Conservation (phyloP, 2,797 vertebrate genomes). For the Nasua narica region DNA sequence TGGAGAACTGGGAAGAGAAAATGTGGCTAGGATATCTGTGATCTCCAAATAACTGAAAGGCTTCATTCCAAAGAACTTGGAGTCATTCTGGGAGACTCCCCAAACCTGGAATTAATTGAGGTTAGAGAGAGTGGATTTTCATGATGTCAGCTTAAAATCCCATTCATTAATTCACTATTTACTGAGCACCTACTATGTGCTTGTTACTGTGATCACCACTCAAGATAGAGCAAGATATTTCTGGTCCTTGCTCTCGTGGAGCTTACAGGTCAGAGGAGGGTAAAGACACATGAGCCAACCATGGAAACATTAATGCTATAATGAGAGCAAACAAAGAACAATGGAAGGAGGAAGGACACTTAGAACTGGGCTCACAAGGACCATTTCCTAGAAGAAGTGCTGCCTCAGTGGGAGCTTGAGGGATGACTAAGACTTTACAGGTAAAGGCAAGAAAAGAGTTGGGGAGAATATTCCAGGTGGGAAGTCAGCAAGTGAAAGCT, state of each 20-base stretch:
- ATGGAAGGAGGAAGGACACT: too few relatives aligned
- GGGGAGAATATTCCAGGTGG: background rate
- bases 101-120: background rate
- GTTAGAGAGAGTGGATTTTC: background rate
- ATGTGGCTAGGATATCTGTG: background rate
- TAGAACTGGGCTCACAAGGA: background rate
- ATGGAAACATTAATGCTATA: background rate
- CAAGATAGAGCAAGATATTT: background rate
- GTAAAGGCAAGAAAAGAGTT: background rate
- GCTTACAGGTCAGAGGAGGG: background rate
- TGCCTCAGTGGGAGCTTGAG: background rate
- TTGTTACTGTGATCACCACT: background rate
- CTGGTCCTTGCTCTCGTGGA: background rate
- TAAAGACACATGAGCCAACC: background rate
- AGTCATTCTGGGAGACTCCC: background rate
- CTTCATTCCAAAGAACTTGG: background rate
- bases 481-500: background rate
- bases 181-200: background rate
- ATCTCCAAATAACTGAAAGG: background rate
- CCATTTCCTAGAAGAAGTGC: background rate
- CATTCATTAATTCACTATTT: background rate
- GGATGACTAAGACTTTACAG: background rate
- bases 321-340: background rate
- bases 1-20: background rate
- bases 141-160: background rate